Evolutionary conservation across 2,888 invertebrate species (phyloP).

Genomic region (Taenaris catops): DNA sequence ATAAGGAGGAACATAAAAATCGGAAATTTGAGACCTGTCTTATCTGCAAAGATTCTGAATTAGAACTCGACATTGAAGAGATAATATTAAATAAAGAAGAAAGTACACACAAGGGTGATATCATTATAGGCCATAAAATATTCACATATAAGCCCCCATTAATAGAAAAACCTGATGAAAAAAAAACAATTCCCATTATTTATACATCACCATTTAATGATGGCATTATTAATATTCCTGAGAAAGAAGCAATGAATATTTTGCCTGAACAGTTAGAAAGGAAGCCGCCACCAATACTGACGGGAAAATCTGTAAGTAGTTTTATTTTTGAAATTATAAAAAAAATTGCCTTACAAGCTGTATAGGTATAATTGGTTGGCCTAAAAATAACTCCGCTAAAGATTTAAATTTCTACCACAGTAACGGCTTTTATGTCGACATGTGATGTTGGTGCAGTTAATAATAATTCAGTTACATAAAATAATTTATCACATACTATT

Average conservation of each 20-base stretch:
- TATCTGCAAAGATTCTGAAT: constrained; percentile 34
- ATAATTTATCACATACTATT: too few species aligned
- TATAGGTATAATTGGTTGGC: too few species aligned
- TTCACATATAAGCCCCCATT: constrained; percentile 32
- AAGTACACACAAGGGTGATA: constrained; percentile 27
- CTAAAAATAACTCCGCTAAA: too few species aligned
- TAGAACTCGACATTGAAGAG: constrained; percentile 33
- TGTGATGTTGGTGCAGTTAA: too few species aligned
- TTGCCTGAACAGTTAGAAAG: constrained; percentile 16
- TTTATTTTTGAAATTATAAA: too few species aligned
- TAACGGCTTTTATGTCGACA: too few species aligned
- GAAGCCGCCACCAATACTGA: constrained; percentile 2
- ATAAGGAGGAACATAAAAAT: constrained; percentile 19
- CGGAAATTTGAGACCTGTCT: constrained; percentile 22
- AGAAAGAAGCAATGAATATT: constrained; percentile 1
- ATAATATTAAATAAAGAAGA: constrained; percentile 22
- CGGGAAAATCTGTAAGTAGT: constrained; percentile 18
- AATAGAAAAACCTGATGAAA: constrained; percentile 22
- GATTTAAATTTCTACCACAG: too few species aligned
- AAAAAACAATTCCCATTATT: constrained; percentile 29
- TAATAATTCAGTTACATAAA: too few species aligned
- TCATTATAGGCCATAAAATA: constrained; percentile 47
- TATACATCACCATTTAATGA: constrained; percentile 32
- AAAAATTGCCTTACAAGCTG: too few species aligned
- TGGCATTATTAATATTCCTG: constrained; percentile 2